These are phyloP conservation scores for Spea hammondii DNA, from an alignment of 2,797 vertebrate species.

Conservation along the genomic window DNA sequence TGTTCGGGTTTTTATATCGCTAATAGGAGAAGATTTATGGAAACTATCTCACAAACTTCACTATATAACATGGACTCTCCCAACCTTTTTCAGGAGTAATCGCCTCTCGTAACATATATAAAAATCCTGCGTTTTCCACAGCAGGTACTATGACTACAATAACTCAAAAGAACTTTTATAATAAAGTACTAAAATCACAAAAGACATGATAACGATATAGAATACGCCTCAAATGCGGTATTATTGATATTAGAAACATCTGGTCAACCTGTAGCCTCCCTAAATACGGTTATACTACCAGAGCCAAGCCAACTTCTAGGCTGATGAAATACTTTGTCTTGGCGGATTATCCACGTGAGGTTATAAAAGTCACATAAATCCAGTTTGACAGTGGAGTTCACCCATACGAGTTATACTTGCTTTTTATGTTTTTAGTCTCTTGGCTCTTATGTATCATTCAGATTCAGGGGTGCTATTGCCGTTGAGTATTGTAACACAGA, in stretches of 20 bases:
- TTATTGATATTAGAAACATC: conserved; percentile 9
- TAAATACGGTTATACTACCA: neutral
- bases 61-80: too few relatives aligned
- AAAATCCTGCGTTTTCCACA: too few relatives aligned
- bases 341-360: neutral
- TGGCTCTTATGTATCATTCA: too few relatives aligned
- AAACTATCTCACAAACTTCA: too few relatives aligned
- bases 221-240: conserved; percentile 3
- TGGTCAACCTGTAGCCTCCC: neutral
- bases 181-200: neutral
- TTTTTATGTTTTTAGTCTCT: neutral
- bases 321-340: neutral
- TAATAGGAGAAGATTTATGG: too few relatives aligned
- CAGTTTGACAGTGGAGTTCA: neutral
- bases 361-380: conserved; percentile 10
- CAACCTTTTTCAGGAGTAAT: too few relatives aligned
- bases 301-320: neutral
- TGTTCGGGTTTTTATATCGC: too few relatives aligned
- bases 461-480: too few relatives aligned
- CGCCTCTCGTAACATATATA: too few relatives aligned
- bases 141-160: too few relatives aligned
- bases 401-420: neutral
- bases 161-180: too few relatives aligned
- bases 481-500: too few relatives aligned
- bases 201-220: neutral